Evolutionary conservation across 2,888 invertebrate species (phyloP).

Genomic region (Apoda limacodes): DNA sequence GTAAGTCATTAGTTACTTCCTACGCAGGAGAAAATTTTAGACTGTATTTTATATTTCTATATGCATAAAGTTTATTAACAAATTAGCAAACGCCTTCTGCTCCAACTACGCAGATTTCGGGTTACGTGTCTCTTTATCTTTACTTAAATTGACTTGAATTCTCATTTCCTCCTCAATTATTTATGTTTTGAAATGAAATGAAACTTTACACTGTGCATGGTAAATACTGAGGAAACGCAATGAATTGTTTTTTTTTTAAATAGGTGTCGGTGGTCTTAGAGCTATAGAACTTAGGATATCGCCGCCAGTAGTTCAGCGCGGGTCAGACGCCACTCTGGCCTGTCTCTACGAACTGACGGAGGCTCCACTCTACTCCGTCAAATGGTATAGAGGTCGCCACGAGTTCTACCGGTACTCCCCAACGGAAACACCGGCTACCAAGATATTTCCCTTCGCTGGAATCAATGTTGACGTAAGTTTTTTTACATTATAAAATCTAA

Average conservation of each 20-base stretch:
- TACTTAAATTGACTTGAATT: no score
- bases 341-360: slow-evolving; percentile 75
- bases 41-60: no score
- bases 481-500: no score
- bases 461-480: slow-evolving; percentile 76
- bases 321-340: slow-evolving; percentile 69
- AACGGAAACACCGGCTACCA: slow-evolving; percentile 72
- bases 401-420: slow-evolving; percentile 77
- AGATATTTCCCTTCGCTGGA: slow-evolving; percentile 74
- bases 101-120: no score
- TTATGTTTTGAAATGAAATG: no score
- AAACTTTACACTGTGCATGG: slow-evolving; percentile 4
- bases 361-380: slow-evolving; percentile 76
- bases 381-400: slow-evolving; percentile 76
- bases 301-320: slow-evolving; percentile 71
- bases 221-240: not conserved
- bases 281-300: slow-evolving; percentile 69
- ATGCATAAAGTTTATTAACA: no score
- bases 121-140: no score
- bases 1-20: no score
- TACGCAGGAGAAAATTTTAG: no score
- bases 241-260: slow-evolving; percentile 5
- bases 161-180: no score
- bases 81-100: no score
- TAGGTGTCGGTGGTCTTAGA: slow-evolving; percentile 62